phyloP scores from a whole-genome alignment of 2,113 vertebrate species.

The Psittacula cyanocephala region DNA sequence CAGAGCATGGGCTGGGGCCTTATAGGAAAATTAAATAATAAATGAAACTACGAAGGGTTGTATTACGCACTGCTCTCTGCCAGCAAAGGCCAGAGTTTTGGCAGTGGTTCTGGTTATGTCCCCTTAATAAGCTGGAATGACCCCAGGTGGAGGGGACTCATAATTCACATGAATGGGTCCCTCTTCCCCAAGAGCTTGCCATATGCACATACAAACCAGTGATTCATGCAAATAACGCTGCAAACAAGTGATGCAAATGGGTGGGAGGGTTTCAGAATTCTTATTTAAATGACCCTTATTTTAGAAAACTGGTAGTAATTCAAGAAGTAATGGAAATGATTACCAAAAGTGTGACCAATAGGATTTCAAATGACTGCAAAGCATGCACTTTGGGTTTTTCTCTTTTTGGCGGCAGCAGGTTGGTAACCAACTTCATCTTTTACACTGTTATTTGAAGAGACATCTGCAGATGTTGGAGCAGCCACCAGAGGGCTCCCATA shows the following conservation, averaged over 20 bases:
- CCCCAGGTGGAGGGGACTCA: too few relatives aligned
- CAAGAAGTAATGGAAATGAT: background rate
- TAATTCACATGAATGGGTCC: background rate
- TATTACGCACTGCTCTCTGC: background rate
- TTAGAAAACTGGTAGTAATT: background rate
- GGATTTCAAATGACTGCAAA: background rate
- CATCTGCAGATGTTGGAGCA: background rate
- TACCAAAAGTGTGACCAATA: background rate
- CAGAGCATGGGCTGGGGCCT: background rate
- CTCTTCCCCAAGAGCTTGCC: background rate
- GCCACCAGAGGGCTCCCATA: slow-evolving; percentile 10
- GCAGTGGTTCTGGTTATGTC: background rate
- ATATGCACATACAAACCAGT: rapidly evolving
- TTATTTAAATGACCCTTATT: background rate
- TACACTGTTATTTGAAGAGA: background rate
- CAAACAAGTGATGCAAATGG: background rate
- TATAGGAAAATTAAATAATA: background rate
- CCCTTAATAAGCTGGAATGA: background rate
- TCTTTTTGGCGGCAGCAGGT: background rate
- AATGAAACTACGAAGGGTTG: background rate
- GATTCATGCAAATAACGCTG: rapidly evolving
- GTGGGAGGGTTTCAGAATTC: background rate
- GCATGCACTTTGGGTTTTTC: background rate
- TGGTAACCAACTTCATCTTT: background rate
- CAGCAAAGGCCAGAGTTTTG: background rate